A percentile compares a stretch with the other conserved stretches of the same genome.
These are phyloP conservation scores for Patagioenas fasciata DNA, from an alignment of 2,113 vertebrate species.

Conservation along the genomic window DNA sequence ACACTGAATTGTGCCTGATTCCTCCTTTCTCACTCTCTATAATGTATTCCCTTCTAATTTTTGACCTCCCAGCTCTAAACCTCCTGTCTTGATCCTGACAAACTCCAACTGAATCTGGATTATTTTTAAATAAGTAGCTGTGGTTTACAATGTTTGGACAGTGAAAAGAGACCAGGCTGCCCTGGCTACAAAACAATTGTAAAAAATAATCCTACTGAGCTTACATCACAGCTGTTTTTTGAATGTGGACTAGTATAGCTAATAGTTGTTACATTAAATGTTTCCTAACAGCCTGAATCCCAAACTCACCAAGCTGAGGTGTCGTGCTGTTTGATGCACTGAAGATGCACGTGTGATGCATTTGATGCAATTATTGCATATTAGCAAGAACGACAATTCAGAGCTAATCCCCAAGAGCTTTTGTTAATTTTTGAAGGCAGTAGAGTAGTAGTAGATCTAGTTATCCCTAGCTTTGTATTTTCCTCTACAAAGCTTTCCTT, in stretches of 20 bases:
- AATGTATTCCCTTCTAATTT: neutral
- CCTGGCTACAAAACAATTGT: neutral
- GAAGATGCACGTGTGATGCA: fast-evolving
- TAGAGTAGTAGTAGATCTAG: neutral
- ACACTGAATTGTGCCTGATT: neutral
- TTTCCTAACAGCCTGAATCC: neutral
- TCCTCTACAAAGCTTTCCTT: neutral
- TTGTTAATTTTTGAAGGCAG: neutral
- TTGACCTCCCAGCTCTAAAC: neutral
- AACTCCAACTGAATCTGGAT: neutral
- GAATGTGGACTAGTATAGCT: neutral
- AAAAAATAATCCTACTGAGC: neutral
- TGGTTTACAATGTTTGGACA: neutral
- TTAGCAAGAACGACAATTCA: neutral
- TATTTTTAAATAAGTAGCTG: neutral
- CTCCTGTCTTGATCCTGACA: neutral
- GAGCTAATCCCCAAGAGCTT: neutral
- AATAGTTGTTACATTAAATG: neutral
- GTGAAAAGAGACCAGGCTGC: neutral
- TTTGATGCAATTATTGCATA: neutral
- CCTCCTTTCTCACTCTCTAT: neutral
- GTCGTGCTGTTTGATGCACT: neutral
- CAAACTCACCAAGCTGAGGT: neutral
- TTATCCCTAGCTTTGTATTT: neutral
- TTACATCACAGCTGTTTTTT: neutral